These are phyloP conservation scores for Xanthorhoe designata DNA, from an alignment of 2,888 invertebrate genomes.

Conservation along the genomic window DNA sequence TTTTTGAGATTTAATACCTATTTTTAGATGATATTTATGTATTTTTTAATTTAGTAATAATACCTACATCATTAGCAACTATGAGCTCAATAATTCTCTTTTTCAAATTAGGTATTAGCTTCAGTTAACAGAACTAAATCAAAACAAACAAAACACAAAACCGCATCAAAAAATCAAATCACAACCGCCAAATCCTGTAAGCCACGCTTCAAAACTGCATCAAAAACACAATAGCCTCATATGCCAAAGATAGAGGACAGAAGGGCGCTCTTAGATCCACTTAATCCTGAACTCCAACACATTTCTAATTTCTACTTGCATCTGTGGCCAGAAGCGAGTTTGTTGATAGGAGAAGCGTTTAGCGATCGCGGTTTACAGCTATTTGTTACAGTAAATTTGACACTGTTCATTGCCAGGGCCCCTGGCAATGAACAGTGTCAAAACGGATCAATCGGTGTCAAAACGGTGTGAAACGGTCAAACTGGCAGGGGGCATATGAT, in stretches of 20 bases:
- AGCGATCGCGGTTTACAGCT: background rate
- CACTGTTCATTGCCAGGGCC: too few relatives aligned
- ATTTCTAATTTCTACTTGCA: conserved; percentile 49
- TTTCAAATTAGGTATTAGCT: background rate
- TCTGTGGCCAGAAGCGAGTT: conserved; percentile 42
- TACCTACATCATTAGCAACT: too few relatives aligned
- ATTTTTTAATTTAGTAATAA: too few relatives aligned
- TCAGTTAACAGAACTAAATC: conserved; percentile 1
- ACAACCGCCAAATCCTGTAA: conserved; percentile 29
- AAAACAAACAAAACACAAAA: conserved; percentile 33
- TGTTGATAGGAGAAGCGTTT: background rate
- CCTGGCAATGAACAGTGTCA: too few relatives aligned
- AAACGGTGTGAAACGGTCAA: too few relatives aligned
- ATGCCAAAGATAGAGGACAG: conserved; percentile 37
- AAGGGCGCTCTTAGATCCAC: conserved; percentile 44
- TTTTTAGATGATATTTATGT: too few relatives aligned
- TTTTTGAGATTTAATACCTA: too few relatives aligned
- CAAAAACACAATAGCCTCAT: conserved; percentile 41
- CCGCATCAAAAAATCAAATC: conserved; percentile 35
- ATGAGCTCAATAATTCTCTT: too few relatives aligned
- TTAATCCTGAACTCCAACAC: conserved; percentile 44
- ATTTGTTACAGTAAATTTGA: too few relatives aligned
- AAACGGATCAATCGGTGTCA: too few relatives aligned
- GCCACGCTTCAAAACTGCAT: conserved; percentile 35
- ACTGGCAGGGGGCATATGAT: too few relatives aligned